Evolutionary conservation across 2,797 vertebrate species (phyloP).

Genomic region (Anguilla obscura): DNA sequence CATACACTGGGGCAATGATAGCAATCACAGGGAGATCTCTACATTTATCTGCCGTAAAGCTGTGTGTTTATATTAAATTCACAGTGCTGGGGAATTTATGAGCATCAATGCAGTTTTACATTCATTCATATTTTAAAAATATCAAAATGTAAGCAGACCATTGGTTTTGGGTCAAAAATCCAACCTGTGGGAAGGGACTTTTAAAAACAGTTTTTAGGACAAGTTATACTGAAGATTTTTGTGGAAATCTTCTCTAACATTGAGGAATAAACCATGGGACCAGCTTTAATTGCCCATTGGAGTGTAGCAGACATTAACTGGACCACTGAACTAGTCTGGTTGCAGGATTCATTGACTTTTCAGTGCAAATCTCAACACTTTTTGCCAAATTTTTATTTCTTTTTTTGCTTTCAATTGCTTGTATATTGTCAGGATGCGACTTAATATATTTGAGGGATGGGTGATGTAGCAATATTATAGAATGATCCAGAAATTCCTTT

Average conservation of each 20-base stretch:
- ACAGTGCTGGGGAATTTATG: not conserved
- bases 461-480: not conserved
- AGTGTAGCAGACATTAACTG: not conserved
- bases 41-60: not conserved
- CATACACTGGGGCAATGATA: not conserved
- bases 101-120: not conserved
- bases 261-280: slow-evolving; percentile 2
- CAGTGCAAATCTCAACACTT: not conserved
- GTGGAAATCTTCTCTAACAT: not conserved
- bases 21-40: not conserved
- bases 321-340: not conserved
- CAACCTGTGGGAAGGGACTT: not conserved
- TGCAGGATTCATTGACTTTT: not conserved
- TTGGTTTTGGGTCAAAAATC: not conserved
- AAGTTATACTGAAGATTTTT: not conserved
- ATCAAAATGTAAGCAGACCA: not conserved
- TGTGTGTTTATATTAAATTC: not conserved
- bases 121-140: not conserved
- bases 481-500: not conserved
- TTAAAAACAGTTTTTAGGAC: not conserved
- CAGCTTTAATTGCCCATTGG: not conserved
- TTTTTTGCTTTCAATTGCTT: not conserved
- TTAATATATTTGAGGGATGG: not conserved
- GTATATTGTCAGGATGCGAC: not conserved
- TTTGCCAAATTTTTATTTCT: not conserved